phyloP scores from a whole-genome alignment of 2,113 vertebrate species.

The human (Homo sapiens) region GRCh38 chr11:4050001-4050500 shows the following conservation, averaged over 20 bases:
- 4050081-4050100: not conserved
- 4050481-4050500: not conserved
- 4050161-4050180: not conserved
- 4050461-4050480: too few species aligned
- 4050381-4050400: not conserved
- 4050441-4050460: not conserved
- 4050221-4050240: not conserved
- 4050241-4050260: not conserved
- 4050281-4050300: not conserved
- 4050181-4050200: not conserved
- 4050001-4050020: not conserved
- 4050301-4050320: not conserved
- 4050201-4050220: not conserved
- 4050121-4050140: not conserved
- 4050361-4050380: not conserved
- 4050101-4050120: not conserved
- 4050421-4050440: not conserved
- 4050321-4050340: not conserved
- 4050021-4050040: not conserved
- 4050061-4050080: not conserved
- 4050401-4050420: not conserved
- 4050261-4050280: not conserved
- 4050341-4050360: not conserved
- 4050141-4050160: not conserved
- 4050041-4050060: slow-evolving; percentile 7